phyloP scores from a whole-genome alignment of 2,888 invertebrate species.

The Toxonevra muliebris region DNA sequence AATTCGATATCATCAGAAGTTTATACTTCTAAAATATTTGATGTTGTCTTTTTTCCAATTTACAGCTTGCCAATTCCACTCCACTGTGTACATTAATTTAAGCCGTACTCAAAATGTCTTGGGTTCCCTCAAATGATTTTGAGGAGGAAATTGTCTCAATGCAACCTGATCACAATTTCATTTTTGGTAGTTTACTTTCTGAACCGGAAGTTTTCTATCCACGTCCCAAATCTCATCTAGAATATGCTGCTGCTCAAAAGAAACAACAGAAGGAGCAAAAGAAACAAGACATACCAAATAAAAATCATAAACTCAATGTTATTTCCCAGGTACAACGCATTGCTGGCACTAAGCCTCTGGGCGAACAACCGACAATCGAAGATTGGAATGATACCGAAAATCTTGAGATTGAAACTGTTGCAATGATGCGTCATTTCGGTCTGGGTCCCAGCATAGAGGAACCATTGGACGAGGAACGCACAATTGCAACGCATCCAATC shows the following conservation, averaged over 20 bases:
- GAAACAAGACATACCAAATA: constrained; percentile 7
- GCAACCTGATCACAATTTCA: constrained; percentile 53
- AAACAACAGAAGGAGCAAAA: constrained; percentile 33
- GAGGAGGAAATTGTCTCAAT: constrained; percentile 57
- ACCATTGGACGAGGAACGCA: constrained; percentile 37
- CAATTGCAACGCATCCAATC: constrained; percentile 45
- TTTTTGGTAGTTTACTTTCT: constrained; percentile 42
- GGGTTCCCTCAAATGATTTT: constrained; percentile 53
- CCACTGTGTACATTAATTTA: no score
- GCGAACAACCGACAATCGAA: constrained; percentile 50
- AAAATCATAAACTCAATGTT: constrained; percentile 44
- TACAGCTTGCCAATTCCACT: no score
- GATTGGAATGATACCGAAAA: constrained; percentile 55
- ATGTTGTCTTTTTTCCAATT: no score
- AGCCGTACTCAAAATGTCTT: constrained; percentile 46
- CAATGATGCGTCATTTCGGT: constrained; percentile 56
- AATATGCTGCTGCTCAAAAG: constrained; percentile 43
- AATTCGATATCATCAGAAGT: no score
- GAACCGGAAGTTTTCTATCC: constrained; percentile 37
- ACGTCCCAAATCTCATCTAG: constrained; percentile 45
- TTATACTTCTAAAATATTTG: no score
- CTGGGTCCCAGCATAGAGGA: constrained; percentile 48
- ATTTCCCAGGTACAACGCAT: constrained; percentile 56
- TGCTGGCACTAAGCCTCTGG: constrained; percentile 52
- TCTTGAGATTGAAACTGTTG: constrained; percentile 53